Base-by-base conservation (phyloP, 2,113 vertebrate species). In the Vulpes vulpes region DNA sequence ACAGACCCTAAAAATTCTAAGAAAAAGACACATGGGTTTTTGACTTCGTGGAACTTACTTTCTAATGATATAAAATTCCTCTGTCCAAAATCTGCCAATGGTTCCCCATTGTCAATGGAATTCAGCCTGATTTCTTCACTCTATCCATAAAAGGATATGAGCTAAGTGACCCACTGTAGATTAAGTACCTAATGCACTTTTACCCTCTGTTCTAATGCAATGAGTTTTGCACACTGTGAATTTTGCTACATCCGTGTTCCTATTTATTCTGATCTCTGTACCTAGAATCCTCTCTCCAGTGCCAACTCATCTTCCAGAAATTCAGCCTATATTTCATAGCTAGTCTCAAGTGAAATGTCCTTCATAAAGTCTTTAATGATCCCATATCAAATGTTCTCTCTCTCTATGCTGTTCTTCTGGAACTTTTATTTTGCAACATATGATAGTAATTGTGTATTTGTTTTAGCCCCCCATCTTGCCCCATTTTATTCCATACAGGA, bases 141-240 rank as follows among this genome's bases (percentile, higher is more conserved):
- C 22, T 88, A 38, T 15, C 23, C 49, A 38, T 60, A 15, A 74
- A 27, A 79, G 23, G 17, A 60, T 35, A 94, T 23, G 59, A 76
- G 64, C 80, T 84, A 84, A 90, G 11, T 23, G 67, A 65, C 22
- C n/a, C 9, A 88, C 38, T 88, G 49, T 78, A 73, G 60, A 60
- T 60, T 62, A 65, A 60, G 79, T 27, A 60, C 73, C 16, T 27
- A 83, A 57, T 53, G n/a, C 32, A 78, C 17, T 43, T 55, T 65
- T 67, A 38, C 51, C 32, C 43, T 83, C 19, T 79, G 51, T 86
- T 89, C 81, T 86, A 94, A 11, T 94, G 73, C 89, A 96, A 64
- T 8, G 30, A 8, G 30, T 49, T 95, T 78, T 64, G 32, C n/a
- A 95, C 25, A 92, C 19, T 16, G 38, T 71, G 27, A 85, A 85